These are phyloP conservation scores for Dermatophagoides farinae DNA, from an alignment of 1,140 invertebrate genomes.

Conservation along the genomic window DNA sequence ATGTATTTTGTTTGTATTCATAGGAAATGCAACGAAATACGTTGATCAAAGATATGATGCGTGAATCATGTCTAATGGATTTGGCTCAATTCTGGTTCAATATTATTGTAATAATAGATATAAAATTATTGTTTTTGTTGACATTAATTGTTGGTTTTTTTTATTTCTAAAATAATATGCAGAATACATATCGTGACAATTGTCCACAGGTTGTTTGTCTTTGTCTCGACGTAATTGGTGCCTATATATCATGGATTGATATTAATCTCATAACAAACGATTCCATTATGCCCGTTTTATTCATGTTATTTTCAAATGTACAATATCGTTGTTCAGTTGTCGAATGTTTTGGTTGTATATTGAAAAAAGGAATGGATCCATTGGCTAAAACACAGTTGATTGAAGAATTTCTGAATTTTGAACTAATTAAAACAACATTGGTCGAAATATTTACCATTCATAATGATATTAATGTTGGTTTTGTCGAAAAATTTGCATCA, in stretches of 20 bases:
- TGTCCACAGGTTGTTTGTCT: constrained; percentile 28
- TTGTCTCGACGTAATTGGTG: constrained; percentile 35
- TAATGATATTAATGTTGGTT: constrained; percentile 28
- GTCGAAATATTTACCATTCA: background rate
- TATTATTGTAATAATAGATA: constrained; percentile 36
- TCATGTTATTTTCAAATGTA: constrained; percentile 27
- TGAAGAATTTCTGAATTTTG: constrained; percentile 32
- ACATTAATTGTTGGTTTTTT: background rate
- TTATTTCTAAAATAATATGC: constrained; percentile 16
- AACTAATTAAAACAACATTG: constrained; percentile 8
- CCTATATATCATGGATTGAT: constrained; percentile 39
- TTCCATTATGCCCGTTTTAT: constrained; percentile 32
- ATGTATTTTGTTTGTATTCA: constrained; percentile 3
- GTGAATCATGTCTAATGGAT: constrained; percentile 31
- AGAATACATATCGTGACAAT: constrained; percentile 28
- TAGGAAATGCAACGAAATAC: constrained; percentile 32
- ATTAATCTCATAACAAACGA: constrained; percentile 37
- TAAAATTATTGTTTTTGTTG: no score
- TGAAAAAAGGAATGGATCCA: constrained; percentile 39
- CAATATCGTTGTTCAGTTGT: constrained; percentile 30
- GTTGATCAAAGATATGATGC: constrained; percentile 35
- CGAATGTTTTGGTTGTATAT: constrained; percentile 35
- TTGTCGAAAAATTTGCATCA: constrained; percentile 31
- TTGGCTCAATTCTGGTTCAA: constrained; percentile 36
- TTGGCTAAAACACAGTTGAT: constrained; percentile 33